Percentiles rank a stretch among this genome's conserved stretches.
Evolutionary conservation across 2,888 invertebrate species (phyloP).

Genomic region (Strigamia crassipes): DNA sequence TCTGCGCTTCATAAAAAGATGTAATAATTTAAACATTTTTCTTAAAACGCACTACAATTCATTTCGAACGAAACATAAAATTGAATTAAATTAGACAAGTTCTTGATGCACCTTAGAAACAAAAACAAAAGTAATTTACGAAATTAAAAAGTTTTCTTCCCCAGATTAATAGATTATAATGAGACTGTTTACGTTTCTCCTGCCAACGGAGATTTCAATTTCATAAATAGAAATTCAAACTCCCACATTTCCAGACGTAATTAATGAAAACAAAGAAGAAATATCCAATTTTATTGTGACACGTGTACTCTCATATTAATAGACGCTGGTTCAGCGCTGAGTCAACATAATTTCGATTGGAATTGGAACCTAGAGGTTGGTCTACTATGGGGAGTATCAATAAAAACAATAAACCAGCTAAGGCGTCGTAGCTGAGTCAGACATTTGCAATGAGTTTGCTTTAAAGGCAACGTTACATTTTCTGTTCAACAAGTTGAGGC

Average conservation of each 20-base stretch:
- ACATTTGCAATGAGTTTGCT: conserved; percentile 12
- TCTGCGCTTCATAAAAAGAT: too few species aligned
- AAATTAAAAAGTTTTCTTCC: neutral
- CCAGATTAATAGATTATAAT: neutral
- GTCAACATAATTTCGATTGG: conserved; percentile 35
- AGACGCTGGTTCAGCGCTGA: conserved; percentile 37
- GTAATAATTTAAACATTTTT: too few species aligned
- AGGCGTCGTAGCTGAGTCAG: conserved; percentile 28
- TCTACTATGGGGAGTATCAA: conserved; percentile 2
- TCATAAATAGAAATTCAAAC: neutral
- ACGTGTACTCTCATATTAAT: neutral
- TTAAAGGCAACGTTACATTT: conserved; percentile 28
- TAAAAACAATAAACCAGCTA: conserved; percentile 35
- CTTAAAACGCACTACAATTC: neutral
- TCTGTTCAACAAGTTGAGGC: conserved; percentile 17
- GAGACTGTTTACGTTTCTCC: neutral
- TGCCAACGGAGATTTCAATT: too few species aligned
- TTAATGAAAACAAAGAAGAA: neutral
- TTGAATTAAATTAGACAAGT: neutral
- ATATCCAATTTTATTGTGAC: neutral
- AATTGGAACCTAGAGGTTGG: neutral
- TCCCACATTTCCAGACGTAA: neutral
- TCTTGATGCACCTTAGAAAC: neutral
- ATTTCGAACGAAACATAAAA: neutral
- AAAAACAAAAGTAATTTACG: neutral